Conservation (phyloP, 2,113 vertebrate genomes). For the Nibea albiflora region DNA sequence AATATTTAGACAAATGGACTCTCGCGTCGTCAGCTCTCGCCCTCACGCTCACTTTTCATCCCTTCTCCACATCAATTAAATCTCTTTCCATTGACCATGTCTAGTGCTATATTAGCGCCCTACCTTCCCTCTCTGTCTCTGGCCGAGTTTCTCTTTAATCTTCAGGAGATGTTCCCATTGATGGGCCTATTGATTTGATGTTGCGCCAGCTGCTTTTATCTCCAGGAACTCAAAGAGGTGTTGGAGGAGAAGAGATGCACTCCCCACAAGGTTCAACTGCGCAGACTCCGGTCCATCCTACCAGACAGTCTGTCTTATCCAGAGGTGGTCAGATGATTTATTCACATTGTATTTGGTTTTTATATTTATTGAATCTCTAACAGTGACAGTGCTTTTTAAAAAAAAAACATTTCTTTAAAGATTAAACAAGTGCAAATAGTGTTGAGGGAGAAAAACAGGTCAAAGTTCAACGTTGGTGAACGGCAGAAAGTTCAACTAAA, state of each 20-base stretch:
- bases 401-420: no score
- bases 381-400: no score
- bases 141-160: constrained; percentile 84
- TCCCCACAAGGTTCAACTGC: constrained; percentile 36
- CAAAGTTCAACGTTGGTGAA: background rate
- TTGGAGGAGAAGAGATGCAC: constrained; percentile 40
- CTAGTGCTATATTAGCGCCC: constrained; percentile 71
- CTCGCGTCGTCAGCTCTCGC: constrained; percentile 41
- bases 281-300: background rate
- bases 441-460: no score
- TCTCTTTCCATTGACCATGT: constrained; percentile 59
- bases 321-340: background rate
- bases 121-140: constrained; percentile 54
- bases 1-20: constrained; percentile 39
- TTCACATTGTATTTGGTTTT: background rate
- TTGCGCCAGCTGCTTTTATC: constrained; percentile 83
- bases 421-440: no score
- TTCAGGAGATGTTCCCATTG: constrained; percentile 84
- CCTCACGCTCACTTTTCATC: constrained; percentile 58
- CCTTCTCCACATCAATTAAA: constrained; percentile 81
- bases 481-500: background rate
- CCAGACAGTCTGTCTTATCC: background rate
- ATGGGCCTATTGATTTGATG: constrained; percentile 85
- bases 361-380: no score
- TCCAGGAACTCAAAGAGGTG: constrained; percentile 77